Conservation (phyloP, 37 sponge, comb jelly and placozoan species). For the Chondrosia reniformis region DNA sequence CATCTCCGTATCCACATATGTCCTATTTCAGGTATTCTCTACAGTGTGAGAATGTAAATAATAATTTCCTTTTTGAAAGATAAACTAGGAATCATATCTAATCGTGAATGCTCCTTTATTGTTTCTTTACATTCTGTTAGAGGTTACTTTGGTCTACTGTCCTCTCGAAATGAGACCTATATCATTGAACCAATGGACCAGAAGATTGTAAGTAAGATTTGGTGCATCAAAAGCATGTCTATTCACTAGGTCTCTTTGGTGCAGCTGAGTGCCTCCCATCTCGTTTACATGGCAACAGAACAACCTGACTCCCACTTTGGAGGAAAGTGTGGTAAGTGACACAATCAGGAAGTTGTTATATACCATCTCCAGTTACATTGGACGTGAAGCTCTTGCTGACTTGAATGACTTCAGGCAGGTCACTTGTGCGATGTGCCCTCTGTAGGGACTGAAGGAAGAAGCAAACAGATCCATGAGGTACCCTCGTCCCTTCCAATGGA, state of each 20-base stretch:
- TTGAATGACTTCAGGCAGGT: background rate
- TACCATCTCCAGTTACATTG: background rate
- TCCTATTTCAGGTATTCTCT: too few species aligned
- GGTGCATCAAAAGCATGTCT: background rate
- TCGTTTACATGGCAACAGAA: background rate
- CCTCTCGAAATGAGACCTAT: constrained; percentile 17
- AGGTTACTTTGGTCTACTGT: constrained; percentile 59
- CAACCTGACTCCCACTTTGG: background rate
- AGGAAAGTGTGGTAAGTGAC: constrained; percentile 12
- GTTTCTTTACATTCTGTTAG: too few species aligned
- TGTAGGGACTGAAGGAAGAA: background rate
- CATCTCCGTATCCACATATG: too few species aligned
- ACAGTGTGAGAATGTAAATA: too few species aligned
- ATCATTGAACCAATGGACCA: constrained; percentile 57
- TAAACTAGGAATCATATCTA: too few species aligned
- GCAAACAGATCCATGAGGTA: background rate
- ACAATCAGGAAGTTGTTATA: background rate
- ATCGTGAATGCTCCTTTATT: too few species aligned
- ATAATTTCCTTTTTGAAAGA: too few species aligned
- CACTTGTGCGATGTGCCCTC: background rate
- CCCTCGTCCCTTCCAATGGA: too few species aligned
- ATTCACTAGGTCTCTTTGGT: background rate
- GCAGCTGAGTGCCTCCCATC: background rate
- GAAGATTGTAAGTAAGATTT: background rate
- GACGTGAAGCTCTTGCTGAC: background rate